Evolutionary conservation across 1,140 invertebrate genomes (phyloP), one percentile per base, ranked within the genome.

Genomic region (Saccostrea cuccullata): DNA sequence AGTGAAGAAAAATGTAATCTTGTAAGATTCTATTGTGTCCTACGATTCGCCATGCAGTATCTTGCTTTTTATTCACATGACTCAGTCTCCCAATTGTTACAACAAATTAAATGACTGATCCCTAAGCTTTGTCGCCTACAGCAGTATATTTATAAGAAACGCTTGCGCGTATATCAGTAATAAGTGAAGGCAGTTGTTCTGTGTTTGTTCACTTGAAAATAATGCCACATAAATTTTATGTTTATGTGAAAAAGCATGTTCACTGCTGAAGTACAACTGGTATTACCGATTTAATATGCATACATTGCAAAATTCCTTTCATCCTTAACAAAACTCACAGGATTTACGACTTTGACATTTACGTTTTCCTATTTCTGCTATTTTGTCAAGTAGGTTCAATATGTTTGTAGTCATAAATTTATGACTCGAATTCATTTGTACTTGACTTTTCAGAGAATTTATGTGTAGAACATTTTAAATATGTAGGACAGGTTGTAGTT

Each of bases 121-220:
- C 58, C n/a, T 64, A 64, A 64, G 58, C 58, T 20, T 64, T n/a
- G 17, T 2, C n/a, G 15, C 17, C 58, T 20, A 8, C 58, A 20
- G 15, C 58, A 64, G 47, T 8, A 8, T n/a, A n/a, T n/a, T 47
- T 47, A 47, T 47, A 8, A 47, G 47, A 9, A 0, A 47, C 6
- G 47, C 47, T 47, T 47, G 47, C 47, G 47, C 47, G 47, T 47
- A 8, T 47, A 47, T 9, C 47, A 47, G 47, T 47, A 47, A 47
- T 36, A 17, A 77, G 70, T 77, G 26, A 77, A 77, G 70, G 15
- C 70, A 77, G 70, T 30, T 77, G 70, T 77, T 77, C 11, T 30
- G 26, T 30, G 70, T 77, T 77, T 77, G 70, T 36, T 77, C 70
- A 30, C 70, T 77, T 77, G 70, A 77, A 30, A 77, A 26, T 77